Conservation (phyloP, 2,113 vertebrate genomes). For the Hemibagrus wyckioides region DNA sequence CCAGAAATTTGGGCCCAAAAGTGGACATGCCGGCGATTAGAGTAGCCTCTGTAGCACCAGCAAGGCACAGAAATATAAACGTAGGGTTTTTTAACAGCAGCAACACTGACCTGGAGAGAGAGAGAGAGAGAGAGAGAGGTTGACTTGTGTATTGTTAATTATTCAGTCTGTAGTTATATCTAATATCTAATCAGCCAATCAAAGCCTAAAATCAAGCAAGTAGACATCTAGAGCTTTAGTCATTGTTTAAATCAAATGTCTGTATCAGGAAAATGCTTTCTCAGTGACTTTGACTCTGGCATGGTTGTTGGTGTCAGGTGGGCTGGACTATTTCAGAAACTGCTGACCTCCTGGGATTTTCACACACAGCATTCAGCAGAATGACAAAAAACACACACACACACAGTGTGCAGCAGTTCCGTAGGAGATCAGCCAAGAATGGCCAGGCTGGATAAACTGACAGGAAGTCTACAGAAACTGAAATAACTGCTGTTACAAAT, state of each 20-base stretch:
- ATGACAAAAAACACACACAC: background rate
- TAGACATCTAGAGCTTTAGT: background rate
- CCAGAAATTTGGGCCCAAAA: conserved; percentile 93
- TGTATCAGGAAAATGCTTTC: background rate
- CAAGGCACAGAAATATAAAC: conserved; percentile 91
- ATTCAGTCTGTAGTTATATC: background rate
- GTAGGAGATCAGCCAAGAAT: too few relatives aligned
- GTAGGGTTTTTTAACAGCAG: conserved; percentile 89
- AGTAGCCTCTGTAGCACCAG: conserved; percentile 88
- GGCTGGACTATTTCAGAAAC: background rate
- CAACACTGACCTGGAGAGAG: conserved; percentile 75
- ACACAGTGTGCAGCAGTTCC: background rate
- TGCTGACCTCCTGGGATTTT: background rate
- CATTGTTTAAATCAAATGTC: background rate
- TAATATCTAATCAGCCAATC: background rate
- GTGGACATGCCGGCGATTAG: conserved; percentile 94
- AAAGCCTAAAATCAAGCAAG: background rate
- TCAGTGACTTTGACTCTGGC: background rate
- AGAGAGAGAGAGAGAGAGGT: background rate
- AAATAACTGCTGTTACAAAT: too few relatives aligned
- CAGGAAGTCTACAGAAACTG: too few relatives aligned
- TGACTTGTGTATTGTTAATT: background rate
- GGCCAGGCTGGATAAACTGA: too few relatives aligned
- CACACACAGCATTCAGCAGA: background rate
- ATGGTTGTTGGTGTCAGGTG: background rate